Conservation (phyloP, 2,113 vertebrate species). For the Rhea americana region DNA sequence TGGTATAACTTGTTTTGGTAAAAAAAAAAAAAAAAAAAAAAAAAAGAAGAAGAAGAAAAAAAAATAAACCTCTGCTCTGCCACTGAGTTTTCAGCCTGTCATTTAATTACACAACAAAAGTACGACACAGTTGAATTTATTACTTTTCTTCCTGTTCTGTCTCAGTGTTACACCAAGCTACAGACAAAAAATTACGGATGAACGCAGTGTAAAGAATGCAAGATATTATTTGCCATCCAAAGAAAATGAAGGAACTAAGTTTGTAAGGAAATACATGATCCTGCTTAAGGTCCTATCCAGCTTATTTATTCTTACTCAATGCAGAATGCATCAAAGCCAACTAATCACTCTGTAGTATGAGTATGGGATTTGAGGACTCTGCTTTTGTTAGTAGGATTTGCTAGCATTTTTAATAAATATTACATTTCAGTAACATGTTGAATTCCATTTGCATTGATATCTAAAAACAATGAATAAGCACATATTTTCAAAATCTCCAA, state of each 20-base stretch:
- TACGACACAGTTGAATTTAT: neutral
- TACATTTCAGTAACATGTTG: accelerated
- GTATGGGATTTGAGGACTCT: neutral
- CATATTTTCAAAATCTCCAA: neutral
- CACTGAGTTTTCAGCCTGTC: neutral
- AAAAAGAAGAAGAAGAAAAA: accelerated
- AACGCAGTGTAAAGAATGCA: neutral
- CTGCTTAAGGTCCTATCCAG: neutral
- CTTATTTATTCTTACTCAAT: neutral
- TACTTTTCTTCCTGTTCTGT: neutral
- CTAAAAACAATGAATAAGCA: neutral
- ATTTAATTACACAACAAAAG: neutral
- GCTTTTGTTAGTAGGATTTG: neutral
- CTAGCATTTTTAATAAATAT: neutral
- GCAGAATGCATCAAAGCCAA: accelerated
- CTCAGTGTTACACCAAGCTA: neutral
- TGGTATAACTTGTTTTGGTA: neutral
- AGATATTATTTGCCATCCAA: neutral
- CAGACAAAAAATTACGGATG: neutral
- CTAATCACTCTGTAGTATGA: neutral
- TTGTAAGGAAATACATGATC: neutral
- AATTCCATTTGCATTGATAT: neutral
- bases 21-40: neutral
- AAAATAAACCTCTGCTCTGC: neutral
- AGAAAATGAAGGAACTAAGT: neutral